Conservation (phyloP, 2,113 vertebrate species). For the Cebidichthys violaceus region DNA sequence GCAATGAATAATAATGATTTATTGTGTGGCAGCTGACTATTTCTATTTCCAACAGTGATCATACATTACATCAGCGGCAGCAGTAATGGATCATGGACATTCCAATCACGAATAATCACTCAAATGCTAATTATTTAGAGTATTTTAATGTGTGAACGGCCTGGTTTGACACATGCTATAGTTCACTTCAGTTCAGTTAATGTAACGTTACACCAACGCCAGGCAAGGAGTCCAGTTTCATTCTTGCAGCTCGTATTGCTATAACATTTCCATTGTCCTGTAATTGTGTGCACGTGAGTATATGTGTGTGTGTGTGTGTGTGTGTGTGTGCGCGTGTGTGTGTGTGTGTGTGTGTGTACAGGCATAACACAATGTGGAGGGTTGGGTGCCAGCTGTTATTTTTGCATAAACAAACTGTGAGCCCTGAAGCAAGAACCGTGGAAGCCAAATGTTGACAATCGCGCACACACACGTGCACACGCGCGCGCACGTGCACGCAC, state of each 20-base stretch:
- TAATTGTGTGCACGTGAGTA: not conserved
- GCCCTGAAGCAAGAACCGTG: conserved; percentile 38
- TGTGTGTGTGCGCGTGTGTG: not conserved
- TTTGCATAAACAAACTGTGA: conserved; percentile 49
- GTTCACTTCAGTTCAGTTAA: not conserved
- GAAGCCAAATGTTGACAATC: conserved; percentile 20
- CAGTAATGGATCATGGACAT: not conserved
- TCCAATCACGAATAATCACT: not conserved
- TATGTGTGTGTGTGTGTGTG: not conserved
- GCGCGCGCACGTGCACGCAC: not conserved
- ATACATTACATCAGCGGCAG: not conserved
- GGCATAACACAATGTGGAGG: conserved; percentile 4
- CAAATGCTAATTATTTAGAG: not conserved
- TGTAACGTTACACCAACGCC: conserved; percentile 24
- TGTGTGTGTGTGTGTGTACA: not conserved
- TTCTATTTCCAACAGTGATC: not conserved
- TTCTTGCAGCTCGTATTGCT: conserved; percentile 9
- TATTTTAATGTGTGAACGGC: not conserved
- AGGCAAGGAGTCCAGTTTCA: conserved; percentile 45
- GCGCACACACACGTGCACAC: not conserved
- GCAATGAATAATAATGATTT: not conserved
- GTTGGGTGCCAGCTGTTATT: conserved; percentile 38
- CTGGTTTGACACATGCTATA: conserved; percentile 20
- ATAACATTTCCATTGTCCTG: conserved; percentile 5
- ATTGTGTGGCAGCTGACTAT: not conserved